phyloP scores from a whole-genome alignment of 2,797 vertebrate species.

The Menidia menidia region DNA sequence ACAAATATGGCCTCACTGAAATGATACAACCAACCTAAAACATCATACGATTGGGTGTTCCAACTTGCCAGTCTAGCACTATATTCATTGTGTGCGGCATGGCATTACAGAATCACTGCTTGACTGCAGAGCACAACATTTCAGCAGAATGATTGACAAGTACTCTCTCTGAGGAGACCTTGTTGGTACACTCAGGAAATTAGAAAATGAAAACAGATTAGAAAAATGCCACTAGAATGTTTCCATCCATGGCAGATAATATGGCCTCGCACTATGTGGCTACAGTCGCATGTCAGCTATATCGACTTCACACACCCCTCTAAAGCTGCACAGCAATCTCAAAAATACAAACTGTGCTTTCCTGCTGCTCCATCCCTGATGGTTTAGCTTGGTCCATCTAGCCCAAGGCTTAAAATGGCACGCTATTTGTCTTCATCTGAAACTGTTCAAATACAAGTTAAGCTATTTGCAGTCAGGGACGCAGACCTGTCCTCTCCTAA shows the following conservation, averaged over 20 bases:
- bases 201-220: constrained; percentile 73
- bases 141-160: constrained; percentile 60
- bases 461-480: constrained; percentile 65
- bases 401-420: constrained; percentile 49
- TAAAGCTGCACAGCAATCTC: constrained; percentile 46
- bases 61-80: not conserved
- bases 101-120: constrained; percentile 23
- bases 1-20: not conserved
- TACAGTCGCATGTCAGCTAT: constrained; percentile 53
- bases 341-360: constrained; percentile 48
- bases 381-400: constrained; percentile 46
- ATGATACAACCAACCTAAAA: constrained; percentile 14
- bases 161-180: constrained; percentile 49
- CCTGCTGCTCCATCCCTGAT: constrained; percentile 49
- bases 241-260: constrained; percentile 54
- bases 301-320: constrained; percentile 52
- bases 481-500: constrained; percentile 53
- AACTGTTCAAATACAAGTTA: constrained; percentile 61
- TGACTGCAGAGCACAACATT: constrained; percentile 33
- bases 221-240: constrained; percentile 56
- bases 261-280: constrained; percentile 32
- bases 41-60: constrained; percentile 7
- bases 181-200: constrained; percentile 67
- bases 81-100: constrained; percentile 23
- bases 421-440: constrained; percentile 68